A percentile compares a stretch with the other conserved stretches of the same genome.
phyloP scores from a whole-genome alignment of 2,113 vertebrate genomes.

The Phodopus roborovskii region DNA sequence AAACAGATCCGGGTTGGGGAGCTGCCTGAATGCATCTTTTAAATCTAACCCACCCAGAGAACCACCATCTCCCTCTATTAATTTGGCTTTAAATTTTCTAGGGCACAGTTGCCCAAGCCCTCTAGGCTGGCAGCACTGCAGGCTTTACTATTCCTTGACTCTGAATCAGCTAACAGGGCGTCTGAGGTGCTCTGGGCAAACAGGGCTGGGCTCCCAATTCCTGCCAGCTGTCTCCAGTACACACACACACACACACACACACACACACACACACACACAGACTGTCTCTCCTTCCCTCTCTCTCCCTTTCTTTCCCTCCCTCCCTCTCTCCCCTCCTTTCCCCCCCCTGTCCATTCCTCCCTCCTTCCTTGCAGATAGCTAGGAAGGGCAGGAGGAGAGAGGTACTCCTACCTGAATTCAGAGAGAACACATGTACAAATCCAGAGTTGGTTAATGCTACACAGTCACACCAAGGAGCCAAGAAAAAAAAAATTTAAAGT shows the following conservation, averaged over 20 bases:
- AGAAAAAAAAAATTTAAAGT: not conserved
- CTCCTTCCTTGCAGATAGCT: not conserved
- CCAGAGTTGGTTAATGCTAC: not conserved
- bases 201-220: not conserved
- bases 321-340: too few relatives aligned
- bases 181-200: not conserved
- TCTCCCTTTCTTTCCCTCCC: too few relatives aligned
- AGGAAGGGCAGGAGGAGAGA: not conserved
- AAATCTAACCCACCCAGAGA: not conserved
- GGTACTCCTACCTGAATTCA: not conserved
- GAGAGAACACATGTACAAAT: not conserved
- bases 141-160: not conserved
- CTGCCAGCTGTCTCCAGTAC: not conserved
- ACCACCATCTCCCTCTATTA: not conserved
- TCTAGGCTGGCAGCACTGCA: not conserved
- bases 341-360: too few relatives aligned
- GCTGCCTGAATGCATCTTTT: not conserved
- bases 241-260: not conserved
- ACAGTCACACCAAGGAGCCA: not conserved
- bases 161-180: not conserved
- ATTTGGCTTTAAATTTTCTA: slow-evolving; percentile 37
- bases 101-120: not conserved
- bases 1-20: not conserved
- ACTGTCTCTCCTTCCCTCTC: too few relatives aligned
- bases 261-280: not conserved